Evolutionary conservation across 2,888 invertebrate genomes (phyloP), one percentile per base, ranked within the genome.

Genomic region (Strigamia maritima): DNA sequence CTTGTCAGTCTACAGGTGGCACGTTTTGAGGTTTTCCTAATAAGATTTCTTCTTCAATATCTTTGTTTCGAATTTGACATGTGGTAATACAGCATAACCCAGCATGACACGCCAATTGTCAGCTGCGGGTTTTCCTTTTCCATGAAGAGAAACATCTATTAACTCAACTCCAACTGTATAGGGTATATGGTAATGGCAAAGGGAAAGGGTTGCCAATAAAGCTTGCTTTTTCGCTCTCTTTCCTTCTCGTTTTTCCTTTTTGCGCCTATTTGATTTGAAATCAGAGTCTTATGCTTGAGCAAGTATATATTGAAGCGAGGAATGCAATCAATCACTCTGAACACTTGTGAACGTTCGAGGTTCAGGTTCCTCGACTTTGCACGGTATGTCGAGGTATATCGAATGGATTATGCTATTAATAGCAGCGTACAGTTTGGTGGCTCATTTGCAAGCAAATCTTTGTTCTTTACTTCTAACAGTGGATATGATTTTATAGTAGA

Each of bases 381-480:
- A 26, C 28, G 70, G 28, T 10, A 70, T 14, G 16, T n/a, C n/a
- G 26, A 54, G 19, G 54, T 54, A 54, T 54, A 54, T 54, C 54
- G 54, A 28, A 70, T 70, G 70, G 70, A 70, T 70, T 70, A 70
- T 70, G 70, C 70, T 70, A 70, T 70, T 70, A 70, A 70, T 70
- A 70, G 70, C 26, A 16, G 12, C 26, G 70, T 70, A 12, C 16
- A 28, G 70, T 24, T 70, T 70, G 70, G 70, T 26, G 28, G 70
- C 70, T 70, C 70, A 70, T 70, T 70, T 70, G 70, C 70, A 70
- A 70, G 70, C 70, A 70, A 70, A 70, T 70, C 70, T 70, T 70
- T 70, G 70, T 28, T 70, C 24, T 26, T 70, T 70, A 14, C 70
- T n/a, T 28, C 16, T 28, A 70, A 70, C 70, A 70, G 70, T 70